phyloP scores from a whole-genome alignment of 2,113 vertebrate genomes.

The Ciconia boyciana region DNA sequence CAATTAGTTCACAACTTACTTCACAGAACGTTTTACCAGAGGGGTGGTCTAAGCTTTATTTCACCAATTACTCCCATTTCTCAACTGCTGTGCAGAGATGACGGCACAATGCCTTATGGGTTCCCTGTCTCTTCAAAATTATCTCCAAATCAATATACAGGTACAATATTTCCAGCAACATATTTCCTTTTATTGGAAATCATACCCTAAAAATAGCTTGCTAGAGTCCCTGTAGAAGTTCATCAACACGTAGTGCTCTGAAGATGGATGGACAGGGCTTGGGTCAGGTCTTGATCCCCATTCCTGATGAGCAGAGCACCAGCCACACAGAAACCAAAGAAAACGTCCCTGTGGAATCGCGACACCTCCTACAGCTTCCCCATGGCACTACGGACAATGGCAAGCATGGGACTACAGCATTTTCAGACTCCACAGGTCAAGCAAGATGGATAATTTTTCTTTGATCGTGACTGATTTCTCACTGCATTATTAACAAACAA shows the following conservation, averaged over 20 bases:
- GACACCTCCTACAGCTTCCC: not conserved
- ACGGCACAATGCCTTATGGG: fast-evolving
- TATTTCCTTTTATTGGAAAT: not conserved
- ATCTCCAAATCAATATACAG: not conserved
- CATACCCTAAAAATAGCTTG: not conserved
- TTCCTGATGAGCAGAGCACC: not conserved
- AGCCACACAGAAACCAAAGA: not conserved
- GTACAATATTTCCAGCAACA: not conserved
- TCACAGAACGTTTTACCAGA: not conserved
- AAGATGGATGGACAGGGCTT: not conserved
- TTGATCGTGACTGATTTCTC: not conserved
- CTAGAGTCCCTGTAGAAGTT: not conserved
- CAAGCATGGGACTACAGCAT: not conserved
- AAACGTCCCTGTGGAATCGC: not conserved
- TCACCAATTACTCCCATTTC: not conserved
- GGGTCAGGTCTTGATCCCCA: not conserved
- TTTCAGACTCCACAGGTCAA: not conserved
- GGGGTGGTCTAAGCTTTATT: not conserved
- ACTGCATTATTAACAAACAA: not conserved
- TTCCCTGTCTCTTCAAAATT: not conserved
- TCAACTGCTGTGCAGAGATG: not conserved
- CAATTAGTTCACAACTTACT: not conserved
- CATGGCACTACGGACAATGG: fast-evolving
- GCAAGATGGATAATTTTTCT: not conserved
- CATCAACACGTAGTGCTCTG: not conserved